Conservation (phyloP, 2,797 vertebrate species). For the Gymnoscopelus braueri region DNA sequence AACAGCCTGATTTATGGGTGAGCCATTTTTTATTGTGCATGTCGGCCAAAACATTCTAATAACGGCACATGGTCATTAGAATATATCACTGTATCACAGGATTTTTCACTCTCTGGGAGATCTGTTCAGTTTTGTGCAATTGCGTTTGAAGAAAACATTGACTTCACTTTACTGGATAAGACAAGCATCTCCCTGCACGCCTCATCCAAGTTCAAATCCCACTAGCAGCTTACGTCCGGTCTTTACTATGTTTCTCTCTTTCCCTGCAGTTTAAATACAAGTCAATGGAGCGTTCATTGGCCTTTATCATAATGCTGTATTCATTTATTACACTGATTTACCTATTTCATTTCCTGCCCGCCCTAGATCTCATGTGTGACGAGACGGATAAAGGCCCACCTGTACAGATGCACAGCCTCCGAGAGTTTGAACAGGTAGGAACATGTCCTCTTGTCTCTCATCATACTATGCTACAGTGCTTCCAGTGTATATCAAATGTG, state of each 20-base stretch:
- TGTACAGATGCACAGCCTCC: constrained; percentile 86
- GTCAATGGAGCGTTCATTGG: not conserved
- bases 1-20: constrained; percentile 1
- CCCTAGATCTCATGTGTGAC: constrained; percentile 74
- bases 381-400: constrained; percentile 77
- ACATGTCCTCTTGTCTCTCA: not conserved
- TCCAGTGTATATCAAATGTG: too few species aligned
- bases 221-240: too few species aligned
- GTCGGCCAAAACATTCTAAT: not conserved
- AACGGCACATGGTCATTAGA: not conserved
- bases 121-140: not conserved
- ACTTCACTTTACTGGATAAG: too few species aligned
- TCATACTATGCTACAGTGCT: not conserved
- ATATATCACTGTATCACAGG: not conserved
- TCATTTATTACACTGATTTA: not conserved
- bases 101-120: not conserved
- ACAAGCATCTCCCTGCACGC: too few species aligned
- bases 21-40: not conserved
- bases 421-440: constrained; percentile 92
- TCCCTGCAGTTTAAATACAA: too few species aligned
- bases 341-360: constrained; percentile 39
- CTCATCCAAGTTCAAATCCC: too few species aligned
- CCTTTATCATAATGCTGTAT: not conserved
- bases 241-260: too few species aligned
- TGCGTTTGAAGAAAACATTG: not conserved